Percentiles rank a stretch among this genome's conserved stretches.
Conservation (phyloP, 2,113 vertebrate species). For the Azemiops feae region DNA sequence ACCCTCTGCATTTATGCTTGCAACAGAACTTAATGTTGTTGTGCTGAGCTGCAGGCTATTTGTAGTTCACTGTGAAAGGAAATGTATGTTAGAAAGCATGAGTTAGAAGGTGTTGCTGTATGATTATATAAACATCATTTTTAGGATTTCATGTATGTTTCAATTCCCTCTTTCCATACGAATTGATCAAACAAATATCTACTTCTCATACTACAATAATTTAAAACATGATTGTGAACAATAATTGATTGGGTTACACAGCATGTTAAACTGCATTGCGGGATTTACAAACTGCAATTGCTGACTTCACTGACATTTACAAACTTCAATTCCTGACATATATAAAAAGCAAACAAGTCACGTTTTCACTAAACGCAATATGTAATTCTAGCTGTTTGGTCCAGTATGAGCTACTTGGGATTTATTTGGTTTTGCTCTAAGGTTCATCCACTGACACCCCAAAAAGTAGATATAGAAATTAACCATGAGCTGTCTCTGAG, state of each 20-base stretch:
- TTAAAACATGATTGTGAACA: background rate
- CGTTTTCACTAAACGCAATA: background rate
- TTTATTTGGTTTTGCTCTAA: background rate
- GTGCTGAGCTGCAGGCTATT: background rate
- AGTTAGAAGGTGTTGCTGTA: background rate
- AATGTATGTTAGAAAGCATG: background rate
- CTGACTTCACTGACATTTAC: background rate
- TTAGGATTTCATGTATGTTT: background rate
- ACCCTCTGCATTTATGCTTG: background rate
- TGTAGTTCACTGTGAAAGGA: background rate
- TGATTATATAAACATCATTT: background rate
- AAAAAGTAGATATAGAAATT: background rate
- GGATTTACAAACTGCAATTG: background rate
- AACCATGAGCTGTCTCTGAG: background rate
- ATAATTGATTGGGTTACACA: background rate
- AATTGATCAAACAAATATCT: background rate
- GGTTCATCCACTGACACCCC: background rate
- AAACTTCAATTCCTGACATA: background rate
- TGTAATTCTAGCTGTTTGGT: background rate
- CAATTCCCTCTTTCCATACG: background rate
- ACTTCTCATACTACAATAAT: background rate
- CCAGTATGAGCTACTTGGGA: background rate
- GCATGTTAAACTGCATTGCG: background rate
- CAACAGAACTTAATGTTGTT: background rate
- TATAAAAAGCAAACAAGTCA: background rate